Conservation (phyloP, 2,888 invertebrate species). For the Cistogaster globosa region DNA sequence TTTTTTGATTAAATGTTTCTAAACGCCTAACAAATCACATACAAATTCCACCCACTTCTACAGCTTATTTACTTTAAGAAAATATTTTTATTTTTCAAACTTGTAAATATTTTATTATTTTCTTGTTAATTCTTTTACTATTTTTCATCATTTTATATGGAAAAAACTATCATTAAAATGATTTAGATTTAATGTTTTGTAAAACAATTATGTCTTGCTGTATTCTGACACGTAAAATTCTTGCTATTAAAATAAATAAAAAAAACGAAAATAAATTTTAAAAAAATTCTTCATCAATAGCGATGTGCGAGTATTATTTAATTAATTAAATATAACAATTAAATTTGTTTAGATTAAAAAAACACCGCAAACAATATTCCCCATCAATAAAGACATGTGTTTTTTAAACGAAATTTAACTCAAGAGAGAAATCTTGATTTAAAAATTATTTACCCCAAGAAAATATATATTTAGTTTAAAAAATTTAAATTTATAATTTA, state of each 20-base stretch:
- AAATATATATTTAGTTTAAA: too few relatives aligned
- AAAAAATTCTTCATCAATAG: conserved; percentile 1
- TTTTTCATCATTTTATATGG: conserved; percentile 30
- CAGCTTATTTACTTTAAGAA: too few relatives aligned
- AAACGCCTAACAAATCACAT: too few relatives aligned
- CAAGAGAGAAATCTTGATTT: too few relatives aligned
- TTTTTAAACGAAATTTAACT: too few relatives aligned
- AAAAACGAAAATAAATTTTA: not conserved
- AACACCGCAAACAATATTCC: conserved; percentile 15
- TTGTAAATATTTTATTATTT: not conserved
- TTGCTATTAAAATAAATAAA: conserved; percentile 1
- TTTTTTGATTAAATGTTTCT: too few relatives aligned
- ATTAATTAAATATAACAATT: conserved; percentile 13
- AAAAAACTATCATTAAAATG: conserved; percentile 49
- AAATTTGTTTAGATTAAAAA: conserved; percentile 36
- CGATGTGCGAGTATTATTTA: conserved; percentile 19
- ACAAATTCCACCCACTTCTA: too few relatives aligned
- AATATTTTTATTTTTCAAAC: too few relatives aligned
- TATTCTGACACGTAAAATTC: not conserved
- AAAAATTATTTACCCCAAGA: too few relatives aligned
- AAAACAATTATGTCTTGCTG: not conserved
- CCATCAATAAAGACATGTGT: not conserved
- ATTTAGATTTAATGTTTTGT: conserved; percentile 35
- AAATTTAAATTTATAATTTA: too few relatives aligned
- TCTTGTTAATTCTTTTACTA: conserved; percentile 1